Conservation (phyloP, 2,797 vertebrate genomes). For the Pseudochirops corinnae region DNA sequence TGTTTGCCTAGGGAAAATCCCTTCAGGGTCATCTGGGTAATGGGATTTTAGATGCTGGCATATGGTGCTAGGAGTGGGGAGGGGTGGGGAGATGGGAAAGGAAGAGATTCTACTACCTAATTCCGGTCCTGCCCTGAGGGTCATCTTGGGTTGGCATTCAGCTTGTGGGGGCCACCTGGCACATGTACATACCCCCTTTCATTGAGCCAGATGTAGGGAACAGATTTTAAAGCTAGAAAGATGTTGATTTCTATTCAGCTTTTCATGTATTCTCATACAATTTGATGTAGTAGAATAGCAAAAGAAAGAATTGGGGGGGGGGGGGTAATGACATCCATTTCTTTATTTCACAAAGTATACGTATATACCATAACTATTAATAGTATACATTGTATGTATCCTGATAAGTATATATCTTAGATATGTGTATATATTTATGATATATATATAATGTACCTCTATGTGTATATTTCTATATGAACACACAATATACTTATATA, state of each 20-base stretch:
- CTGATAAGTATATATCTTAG: not conserved
- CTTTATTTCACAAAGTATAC: slow-evolving; percentile 46
- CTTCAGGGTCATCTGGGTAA: slow-evolving; percentile 80
- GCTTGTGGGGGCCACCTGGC: not conserved
- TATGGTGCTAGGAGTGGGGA: slow-evolving; percentile 78
- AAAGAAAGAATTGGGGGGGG: slow-evolving; percentile 21
- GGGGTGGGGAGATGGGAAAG: not conserved
- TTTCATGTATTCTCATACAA: slow-evolving; percentile 41
- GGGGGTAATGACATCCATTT: slow-evolving; percentile 22
- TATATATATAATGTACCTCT: not conserved
- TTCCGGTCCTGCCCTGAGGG: slow-evolving; percentile 28
- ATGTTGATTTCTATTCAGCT: slow-evolving; percentile 42
- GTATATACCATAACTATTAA: slow-evolving; percentile 31
- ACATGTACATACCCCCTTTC: slow-evolving; percentile 8
- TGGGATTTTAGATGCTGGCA: slow-evolving; percentile 80
- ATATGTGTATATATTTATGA: not conserved
- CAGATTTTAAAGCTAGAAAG: slow-evolving; percentile 57
- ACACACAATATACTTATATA: too few relatives aligned
- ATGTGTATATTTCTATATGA: too few relatives aligned
- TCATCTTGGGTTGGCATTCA: not conserved
- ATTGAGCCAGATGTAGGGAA: slow-evolving; percentile 25
- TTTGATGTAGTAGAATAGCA: slow-evolving; percentile 13
- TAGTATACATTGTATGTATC: not conserved
- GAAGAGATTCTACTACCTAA: slow-evolving; percentile 53
- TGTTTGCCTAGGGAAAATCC: slow-evolving; percentile 64